Evolutionary conservation across 2,113 vertebrate species (phyloP).

Genomic region (Cettia cetti): DNA sequence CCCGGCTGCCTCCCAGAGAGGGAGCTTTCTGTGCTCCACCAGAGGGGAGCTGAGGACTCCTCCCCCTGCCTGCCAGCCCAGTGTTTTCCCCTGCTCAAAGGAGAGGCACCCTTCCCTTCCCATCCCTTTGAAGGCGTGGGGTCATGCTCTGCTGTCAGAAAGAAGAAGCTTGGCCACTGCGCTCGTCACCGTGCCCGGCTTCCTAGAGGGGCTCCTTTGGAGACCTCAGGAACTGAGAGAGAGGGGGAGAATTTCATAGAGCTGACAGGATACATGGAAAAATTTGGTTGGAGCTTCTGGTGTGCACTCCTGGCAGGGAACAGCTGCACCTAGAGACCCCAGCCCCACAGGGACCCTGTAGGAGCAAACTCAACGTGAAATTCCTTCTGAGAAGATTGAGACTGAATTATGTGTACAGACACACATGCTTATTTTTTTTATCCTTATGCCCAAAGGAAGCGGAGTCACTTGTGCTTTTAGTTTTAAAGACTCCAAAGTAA

Average conservation of each 20-base stretch:
- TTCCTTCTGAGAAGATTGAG: neutral
- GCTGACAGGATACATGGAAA: neutral
- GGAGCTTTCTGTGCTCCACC: neutral
- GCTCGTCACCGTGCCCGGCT: fast-evolving
- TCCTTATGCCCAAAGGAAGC: neutral
- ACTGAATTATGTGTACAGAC: neutral
- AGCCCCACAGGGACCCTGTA: neutral
- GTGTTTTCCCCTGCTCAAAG: neutral
- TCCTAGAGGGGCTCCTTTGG: neutral
- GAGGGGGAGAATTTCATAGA: neutral
- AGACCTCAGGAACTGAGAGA: neutral
- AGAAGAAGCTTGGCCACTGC: neutral
- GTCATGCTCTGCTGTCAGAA: neutral
- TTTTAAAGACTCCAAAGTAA: slow-evolving; percentile 40
- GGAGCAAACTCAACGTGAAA: neutral
- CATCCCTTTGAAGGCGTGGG: fast-evolving
- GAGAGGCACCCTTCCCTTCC: neutral
- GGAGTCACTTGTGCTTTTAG: neutral
- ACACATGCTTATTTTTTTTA: neutral
- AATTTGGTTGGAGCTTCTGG: neutral
- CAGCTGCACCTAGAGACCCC: neutral
- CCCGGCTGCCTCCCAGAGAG: slow-evolving; percentile 19
- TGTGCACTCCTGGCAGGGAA: neutral
- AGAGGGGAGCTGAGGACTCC: neutral
- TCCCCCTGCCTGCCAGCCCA: neutral